Evolutionary conservation across 2,113 vertebrate species (phyloP), one percentile per base, ranked within the genome.

Genomic region (Okapia johnstoni): DNA sequence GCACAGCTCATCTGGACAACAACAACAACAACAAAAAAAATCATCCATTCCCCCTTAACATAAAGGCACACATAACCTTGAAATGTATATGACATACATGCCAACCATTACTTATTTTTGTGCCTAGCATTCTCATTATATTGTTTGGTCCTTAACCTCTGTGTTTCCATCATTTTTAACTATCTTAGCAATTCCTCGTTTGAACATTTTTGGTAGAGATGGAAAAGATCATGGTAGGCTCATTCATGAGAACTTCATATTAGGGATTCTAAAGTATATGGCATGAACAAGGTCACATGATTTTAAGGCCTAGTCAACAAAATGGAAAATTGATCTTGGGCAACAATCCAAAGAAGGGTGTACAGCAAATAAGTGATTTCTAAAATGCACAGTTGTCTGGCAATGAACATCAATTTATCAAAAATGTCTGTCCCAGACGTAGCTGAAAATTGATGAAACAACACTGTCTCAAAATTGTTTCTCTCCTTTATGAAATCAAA

Each of bases 381-480:
- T 86, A 19, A 92, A 85, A 76, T 83, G n/a, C 7, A 80, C 19
- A 57, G 26, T 76, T 96, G 16, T 66, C 58, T 85, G 16, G 16
- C 85, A 97, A 88, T 80, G 33, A 94, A 54, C 11, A 77, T 86
- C 40, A 86, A 46, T 88, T 83, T 88, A 94, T 87, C 43, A 94
- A 80, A 93, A 57, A 88, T 36, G 16, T 26, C 54, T 91, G 43
- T 73, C 23, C 55, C 26, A 83, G 25, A 8, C 61, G 81, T 85
- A 92, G 66, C 63, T 36, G 36, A 94, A 90, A 87, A 85, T 55
- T 55, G 58, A 66, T 93, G 79, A 83, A 96, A 83, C 14, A 60
- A 7, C 30, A n/a, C 15, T 85, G 26, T 86, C 15, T 95, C 61
- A 70, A 77, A 61, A 70, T 50, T 17, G 1, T 81, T 33, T 89